These are phyloP conservation scores for Beris morrisii DNA, from an alignment of 2,888 invertebrate genomes.

Conservation along the genomic window DNA sequence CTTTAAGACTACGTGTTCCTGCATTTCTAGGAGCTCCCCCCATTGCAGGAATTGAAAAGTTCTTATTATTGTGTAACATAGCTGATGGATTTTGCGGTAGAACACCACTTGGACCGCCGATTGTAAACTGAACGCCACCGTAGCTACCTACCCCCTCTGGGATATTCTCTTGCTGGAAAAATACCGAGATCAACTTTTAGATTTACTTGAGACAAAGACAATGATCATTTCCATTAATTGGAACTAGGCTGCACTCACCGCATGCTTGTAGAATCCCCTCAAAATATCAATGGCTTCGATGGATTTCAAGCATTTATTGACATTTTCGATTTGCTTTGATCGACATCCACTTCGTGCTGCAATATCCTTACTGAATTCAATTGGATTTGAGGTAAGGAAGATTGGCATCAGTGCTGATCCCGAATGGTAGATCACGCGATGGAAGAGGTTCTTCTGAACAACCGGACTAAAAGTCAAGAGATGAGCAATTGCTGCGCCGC, in stretches of 20 bases:
- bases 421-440: conserved; percentile 59
- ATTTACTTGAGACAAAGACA: too few species aligned
- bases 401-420: conserved; percentile 59
- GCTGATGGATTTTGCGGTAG: conserved; percentile 49
- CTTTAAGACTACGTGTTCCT: conserved; percentile 48
- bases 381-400: conserved; percentile 57
- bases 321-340: conserved; percentile 44
- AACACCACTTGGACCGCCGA: conserved; percentile 52
- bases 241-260: conserved; percentile 41
- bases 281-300: conserved; percentile 47
- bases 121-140: conserved; percentile 52
- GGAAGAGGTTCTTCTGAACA: conserved; percentile 56
- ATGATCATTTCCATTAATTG: neutral
- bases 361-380: conserved; percentile 53
- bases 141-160: conserved; percentile 49
- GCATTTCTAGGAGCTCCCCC: conserved; percentile 52
- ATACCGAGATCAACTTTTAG: too few species aligned
- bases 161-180: conserved; percentile 46
- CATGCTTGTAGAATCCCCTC: conserved; percentile 49
- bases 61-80: conserved; percentile 42
- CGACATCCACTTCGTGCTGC: conserved; percentile 49
- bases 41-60: conserved; percentile 51
- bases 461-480: conserved; percentile 56
- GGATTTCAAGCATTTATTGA: conserved; percentile 50
- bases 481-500: conserved; percentile 59